A percentile compares a stretch with the other conserved stretches of the same genome.
These are phyloP conservation scores for Siderastrea siderea DNA, from an alignment of 92 coral and sea anemone species.

Conservation along the genomic window DNA sequence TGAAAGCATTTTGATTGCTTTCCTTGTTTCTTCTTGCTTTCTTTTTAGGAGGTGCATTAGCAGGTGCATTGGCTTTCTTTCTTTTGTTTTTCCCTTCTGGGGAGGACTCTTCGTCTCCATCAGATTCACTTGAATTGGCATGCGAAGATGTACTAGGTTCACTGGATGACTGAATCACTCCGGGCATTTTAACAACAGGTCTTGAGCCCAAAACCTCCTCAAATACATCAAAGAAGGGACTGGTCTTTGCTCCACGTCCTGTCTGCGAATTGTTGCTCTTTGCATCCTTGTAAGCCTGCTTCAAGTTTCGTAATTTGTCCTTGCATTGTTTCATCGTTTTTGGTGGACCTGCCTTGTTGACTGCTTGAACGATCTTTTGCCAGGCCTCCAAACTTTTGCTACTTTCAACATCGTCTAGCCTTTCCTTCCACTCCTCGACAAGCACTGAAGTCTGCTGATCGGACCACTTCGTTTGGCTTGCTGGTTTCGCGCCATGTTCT, in stretches of 20 bases:
- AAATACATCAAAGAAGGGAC: slow-evolving; percentile 69
- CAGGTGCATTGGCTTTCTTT: too few relatives aligned
- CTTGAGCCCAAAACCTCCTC: slow-evolving; percentile 73
- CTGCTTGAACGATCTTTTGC: slow-evolving; percentile 50
- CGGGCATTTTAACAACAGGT: slow-evolving; percentile 71
- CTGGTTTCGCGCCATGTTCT: slow-evolving; percentile 20
- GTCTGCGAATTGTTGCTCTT: slow-evolving; percentile 59
- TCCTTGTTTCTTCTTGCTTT: too few relatives aligned
- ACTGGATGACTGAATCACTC: slow-evolving; percentile 38
- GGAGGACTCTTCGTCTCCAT: too few relatives aligned
- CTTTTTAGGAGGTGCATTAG: too few relatives aligned
- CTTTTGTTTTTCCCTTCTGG: too few relatives aligned
- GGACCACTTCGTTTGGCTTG: slow-evolving; percentile 40
- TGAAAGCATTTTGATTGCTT: too few relatives aligned
- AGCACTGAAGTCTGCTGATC: slow-evolving; percentile 60
- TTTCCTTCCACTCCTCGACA: slow-evolving; percentile 76
- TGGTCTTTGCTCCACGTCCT: slow-evolving; percentile 40
- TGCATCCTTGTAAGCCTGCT: neutral
- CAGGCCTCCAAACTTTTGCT: slow-evolving; percentile 58
- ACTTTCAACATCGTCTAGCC: slow-evolving; percentile 59
- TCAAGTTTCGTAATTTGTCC: slow-evolving; percentile 67
- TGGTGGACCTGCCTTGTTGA: slow-evolving; percentile 59
- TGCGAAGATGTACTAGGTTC: too few relatives aligned
- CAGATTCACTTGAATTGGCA: too few relatives aligned
- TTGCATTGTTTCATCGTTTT: slow-evolving; percentile 72